Conservation (phyloP, 2,113 vertebrate species). For the Pardalotus punctatus region DNA sequence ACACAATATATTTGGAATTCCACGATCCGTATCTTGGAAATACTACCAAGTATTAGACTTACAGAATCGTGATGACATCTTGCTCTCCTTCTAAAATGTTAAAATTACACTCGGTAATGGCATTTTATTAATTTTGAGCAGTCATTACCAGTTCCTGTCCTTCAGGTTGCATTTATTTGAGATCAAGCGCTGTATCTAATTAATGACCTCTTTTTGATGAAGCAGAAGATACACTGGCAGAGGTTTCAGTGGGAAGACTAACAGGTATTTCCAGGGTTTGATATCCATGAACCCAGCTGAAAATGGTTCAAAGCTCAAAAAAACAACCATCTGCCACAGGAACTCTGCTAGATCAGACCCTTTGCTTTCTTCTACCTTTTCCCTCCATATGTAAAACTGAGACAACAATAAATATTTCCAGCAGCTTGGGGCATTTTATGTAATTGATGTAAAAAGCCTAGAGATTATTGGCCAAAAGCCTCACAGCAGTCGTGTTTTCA, state of each 20-base stretch:
- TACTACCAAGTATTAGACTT: neutral
- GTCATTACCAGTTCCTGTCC: neutral
- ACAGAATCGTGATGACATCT: neutral
- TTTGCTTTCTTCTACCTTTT: neutral
- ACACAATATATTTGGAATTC: neutral
- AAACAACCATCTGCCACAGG: neutral
- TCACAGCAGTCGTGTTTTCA: neutral
- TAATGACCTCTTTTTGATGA: neutral
- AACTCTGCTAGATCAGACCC: neutral
- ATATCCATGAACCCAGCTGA: neutral
- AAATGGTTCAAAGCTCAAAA: neutral
- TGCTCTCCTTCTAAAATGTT: neutral
- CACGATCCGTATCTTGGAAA: neutral
- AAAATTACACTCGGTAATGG: neutral
- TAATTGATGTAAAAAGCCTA: slow-evolving; percentile 8
- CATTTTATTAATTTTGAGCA: neutral
- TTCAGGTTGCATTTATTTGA: neutral
- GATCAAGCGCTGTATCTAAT: neutral
- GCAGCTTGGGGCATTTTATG: neutral
- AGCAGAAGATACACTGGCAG: neutral
- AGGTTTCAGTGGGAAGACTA: neutral
- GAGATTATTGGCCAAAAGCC: neutral
- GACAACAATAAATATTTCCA: neutral
- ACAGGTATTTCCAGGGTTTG: neutral
- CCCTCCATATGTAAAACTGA: neutral